These are phyloP conservation scores for Brachionus plicatilis DNA, from an alignment of 1,140 invertebrate species.

Conservation along the genomic window DNA sequence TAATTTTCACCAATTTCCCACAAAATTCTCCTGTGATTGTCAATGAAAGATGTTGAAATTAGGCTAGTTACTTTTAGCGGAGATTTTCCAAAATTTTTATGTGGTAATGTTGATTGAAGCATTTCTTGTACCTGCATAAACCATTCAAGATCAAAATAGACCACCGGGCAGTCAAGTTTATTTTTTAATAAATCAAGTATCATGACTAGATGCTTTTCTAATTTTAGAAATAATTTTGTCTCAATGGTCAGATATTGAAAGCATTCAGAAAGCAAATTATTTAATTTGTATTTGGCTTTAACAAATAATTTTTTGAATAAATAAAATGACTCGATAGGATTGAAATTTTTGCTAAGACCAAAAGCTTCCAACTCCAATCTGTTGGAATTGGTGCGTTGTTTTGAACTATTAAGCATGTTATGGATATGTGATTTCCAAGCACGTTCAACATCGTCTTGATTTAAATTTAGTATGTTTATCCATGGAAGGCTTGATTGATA, in stretches of 20 bases:
- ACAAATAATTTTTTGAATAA: slow-evolving; percentile 30
- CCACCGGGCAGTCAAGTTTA: slow-evolving; percentile 34
- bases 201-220: slow-evolving; percentile 31
- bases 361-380: background rate
- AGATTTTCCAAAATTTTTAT: slow-evolving; percentile 5
- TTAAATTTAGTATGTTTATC: background rate
- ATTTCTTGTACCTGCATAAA: slow-evolving; percentile 20
- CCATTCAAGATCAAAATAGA: slow-evolving; percentile 29
- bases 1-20: slow-evolving; percentile 38
- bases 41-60: background rate
- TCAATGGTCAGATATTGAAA: slow-evolving; percentile 18
- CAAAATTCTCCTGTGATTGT: slow-evolving; percentile 3
- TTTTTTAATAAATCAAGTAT: slow-evolving; percentile 33
- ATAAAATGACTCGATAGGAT: slow-evolving; percentile 11
- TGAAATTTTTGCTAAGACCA: background rate
- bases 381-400: background rate
- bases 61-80: background rate
- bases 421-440: background rate
- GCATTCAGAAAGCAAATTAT: slow-evolving; percentile 2
- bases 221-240: slow-evolving; percentile 23
- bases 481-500: background rate
- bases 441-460: background rate
- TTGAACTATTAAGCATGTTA: slow-evolving; percentile 6
- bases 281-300: background rate
- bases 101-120: slow-evolving; percentile 5